Conservation (phyloP, 23 tunicate species). For the Ascidia mentula region DNA sequence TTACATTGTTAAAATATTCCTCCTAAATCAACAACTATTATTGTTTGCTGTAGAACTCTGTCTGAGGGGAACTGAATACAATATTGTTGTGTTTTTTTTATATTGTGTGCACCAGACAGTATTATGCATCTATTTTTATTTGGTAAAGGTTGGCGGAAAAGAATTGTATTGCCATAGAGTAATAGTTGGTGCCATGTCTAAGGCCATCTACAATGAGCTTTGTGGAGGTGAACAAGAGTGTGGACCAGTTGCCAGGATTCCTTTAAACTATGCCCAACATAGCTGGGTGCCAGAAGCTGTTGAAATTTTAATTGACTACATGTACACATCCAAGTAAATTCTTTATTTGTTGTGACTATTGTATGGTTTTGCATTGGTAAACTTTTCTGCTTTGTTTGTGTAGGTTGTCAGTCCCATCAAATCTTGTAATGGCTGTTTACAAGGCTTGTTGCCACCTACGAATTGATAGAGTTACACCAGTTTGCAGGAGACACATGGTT, state of each 20-base stretch:
- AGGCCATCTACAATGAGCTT: conserved; percentile 57
- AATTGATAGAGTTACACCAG: conserved; percentile 61
- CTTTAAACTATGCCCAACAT: conserved; percentile 34
- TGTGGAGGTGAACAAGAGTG: conserved; percentile 51
- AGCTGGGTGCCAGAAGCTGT: conserved; percentile 51
- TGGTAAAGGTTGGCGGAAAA: conserved; percentile 65
- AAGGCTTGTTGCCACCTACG: conserved; percentile 56
- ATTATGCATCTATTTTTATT: no score
- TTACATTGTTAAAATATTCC: no score
- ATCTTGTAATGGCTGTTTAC: conserved; percentile 46
- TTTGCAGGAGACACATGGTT: conserved; percentile 61
- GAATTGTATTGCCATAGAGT: conserved; percentile 75
- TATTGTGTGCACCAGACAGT: no score
- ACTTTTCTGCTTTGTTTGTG: not conserved
- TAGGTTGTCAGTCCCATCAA: conserved; percentile 48
- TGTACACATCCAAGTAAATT: conserved; percentile 73
- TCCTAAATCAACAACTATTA: no score
- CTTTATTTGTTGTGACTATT: not conserved
- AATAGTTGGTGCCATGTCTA: conserved; percentile 55
- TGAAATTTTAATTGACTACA: conserved; percentile 65
- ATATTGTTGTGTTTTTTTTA: no score
- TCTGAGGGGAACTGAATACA: no score
- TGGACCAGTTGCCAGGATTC: conserved; percentile 52
- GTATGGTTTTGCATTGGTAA: not conserved
- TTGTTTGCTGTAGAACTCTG: no score